Conservation (phyloP, 1,140 invertebrate species). For the Drosophila insularis region DNA sequence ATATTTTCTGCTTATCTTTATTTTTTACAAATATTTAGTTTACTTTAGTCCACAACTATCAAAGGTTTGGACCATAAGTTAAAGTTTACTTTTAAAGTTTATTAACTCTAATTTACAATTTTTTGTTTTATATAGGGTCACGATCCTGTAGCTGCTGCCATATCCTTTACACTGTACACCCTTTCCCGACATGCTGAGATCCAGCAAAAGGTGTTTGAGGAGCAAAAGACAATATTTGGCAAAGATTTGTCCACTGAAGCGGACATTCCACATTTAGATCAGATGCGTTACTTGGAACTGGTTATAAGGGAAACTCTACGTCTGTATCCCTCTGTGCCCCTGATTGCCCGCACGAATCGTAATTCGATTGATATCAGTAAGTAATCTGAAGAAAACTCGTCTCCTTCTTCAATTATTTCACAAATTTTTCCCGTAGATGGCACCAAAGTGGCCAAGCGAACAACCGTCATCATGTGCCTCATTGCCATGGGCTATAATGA, state of each 20-base stretch:
- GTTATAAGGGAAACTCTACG: slow-evolving; percentile 87
- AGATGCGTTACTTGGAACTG: slow-evolving; percentile 87
- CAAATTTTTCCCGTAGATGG: slow-evolving; percentile 39
- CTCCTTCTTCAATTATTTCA: neutral
- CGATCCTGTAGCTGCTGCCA: slow-evolving; percentile 65
- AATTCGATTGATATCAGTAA: slow-evolving; percentile 86
- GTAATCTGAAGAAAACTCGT: neutral
- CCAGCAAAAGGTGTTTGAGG: slow-evolving; percentile 85
- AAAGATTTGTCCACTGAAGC: slow-evolving; percentile 59
- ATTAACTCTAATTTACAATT: too few relatives aligned
- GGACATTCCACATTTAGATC: slow-evolving; percentile 83
- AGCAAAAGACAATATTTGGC: slow-evolving; percentile 84
- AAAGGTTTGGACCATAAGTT: too few relatives aligned
- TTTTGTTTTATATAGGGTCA: slow-evolving; percentile 84
- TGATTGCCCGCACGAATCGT: slow-evolving; percentile 85
- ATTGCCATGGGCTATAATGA: slow-evolving; percentile 80
- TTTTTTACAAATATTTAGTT: too few relatives aligned
- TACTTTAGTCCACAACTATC: too few relatives aligned
- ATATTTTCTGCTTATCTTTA: too few relatives aligned
- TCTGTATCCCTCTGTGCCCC: slow-evolving; percentile 89
- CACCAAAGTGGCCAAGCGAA: slow-evolving; percentile 69
- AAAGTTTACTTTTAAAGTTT: too few relatives aligned
- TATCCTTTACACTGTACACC: slow-evolving; percentile 72
- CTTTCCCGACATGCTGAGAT: slow-evolving; percentile 68
- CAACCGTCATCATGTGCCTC: slow-evolving; percentile 76